phyloP scores from a whole-genome alignment of 2,113 vertebrate species.

The Cephalopholis sonnerati region DNA sequence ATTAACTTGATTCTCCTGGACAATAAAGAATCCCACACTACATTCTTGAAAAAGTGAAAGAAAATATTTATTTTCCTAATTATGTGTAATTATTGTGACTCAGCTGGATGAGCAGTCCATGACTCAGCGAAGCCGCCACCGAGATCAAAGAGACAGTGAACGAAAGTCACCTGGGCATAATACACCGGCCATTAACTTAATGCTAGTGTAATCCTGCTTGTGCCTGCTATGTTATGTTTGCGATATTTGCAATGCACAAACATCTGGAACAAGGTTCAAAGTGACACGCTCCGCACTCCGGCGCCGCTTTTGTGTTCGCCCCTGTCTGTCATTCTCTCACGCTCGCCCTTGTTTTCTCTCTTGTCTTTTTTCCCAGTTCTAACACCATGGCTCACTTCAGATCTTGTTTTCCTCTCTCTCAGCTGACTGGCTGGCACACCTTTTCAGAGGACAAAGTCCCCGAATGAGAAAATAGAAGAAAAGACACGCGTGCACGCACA shows the following conservation, averaged over 20 bases:
- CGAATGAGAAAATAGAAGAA: constrained; percentile 42
- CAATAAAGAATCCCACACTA: background rate
- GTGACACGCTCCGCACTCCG: constrained; percentile 9
- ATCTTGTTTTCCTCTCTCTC: constrained; percentile 71
- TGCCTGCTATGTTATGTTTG: constrained; percentile 42
- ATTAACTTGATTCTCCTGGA: constrained; percentile 5
- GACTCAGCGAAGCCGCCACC: background rate
- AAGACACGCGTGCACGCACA: constrained; percentile 39
- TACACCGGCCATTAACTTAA: constrained; percentile 30
- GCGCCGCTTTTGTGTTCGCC: constrained; percentile 45
- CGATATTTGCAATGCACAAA: constrained; percentile 73
- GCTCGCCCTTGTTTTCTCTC: constrained; percentile 52
- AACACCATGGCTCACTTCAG: constrained; percentile 49
- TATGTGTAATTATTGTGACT: background rate
- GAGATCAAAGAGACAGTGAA: constrained; percentile 33
- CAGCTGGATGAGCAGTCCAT: background rate
- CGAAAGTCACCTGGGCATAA: constrained; percentile 26
- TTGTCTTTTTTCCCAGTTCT: constrained; percentile 59
- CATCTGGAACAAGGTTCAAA: constrained; percentile 73
- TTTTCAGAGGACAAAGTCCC: constrained; percentile 78
- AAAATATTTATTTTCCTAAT: background rate
- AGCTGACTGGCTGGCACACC: constrained; percentile 81
- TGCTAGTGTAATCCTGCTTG: constrained; percentile 27
- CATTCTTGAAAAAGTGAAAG: background rate
- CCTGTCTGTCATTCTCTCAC: constrained; percentile 29